Conservation (phyloP, 2,888 invertebrate species). For the Athrips mouffetella region DNA sequence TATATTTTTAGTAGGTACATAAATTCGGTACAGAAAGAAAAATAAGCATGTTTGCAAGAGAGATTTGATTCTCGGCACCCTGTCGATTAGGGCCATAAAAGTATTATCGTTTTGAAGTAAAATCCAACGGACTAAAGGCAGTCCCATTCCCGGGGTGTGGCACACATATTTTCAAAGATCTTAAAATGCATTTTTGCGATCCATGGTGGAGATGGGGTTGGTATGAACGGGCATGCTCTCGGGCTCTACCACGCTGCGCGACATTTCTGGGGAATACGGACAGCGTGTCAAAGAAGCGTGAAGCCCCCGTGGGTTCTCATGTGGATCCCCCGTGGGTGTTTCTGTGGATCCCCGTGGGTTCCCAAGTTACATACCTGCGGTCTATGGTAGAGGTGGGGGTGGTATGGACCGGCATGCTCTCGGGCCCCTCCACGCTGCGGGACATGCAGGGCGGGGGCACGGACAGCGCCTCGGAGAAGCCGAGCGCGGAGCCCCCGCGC, state of each 20-base stretch:
- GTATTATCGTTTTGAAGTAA: not conserved
- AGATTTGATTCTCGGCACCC: no score
- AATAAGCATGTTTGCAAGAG: no score
- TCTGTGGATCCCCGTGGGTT: no score
- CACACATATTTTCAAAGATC: no score
- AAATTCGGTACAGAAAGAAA: no score
- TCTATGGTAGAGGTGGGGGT: constrained; percentile 70
- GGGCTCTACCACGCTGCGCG: constrained; percentile 80
- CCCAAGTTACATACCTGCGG: constrained; percentile 72
- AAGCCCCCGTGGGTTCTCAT: constrained; percentile 66
- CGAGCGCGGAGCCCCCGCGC: constrained; percentile 65
- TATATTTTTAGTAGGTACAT: no score
- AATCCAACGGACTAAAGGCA: no score
- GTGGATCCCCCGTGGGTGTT: no score
- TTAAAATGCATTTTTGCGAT: constrained; percentile 74
- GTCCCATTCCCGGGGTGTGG: no score
- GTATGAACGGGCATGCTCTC: constrained; percentile 47
- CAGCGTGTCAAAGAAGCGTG: constrained; percentile 52
- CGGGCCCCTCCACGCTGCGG: constrained; percentile 79
- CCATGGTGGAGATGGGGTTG: constrained; percentile 65
- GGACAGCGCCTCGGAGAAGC: constrained; percentile 49
- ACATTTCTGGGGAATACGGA: constrained; percentile 60
- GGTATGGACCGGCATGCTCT: constrained; percentile 47
- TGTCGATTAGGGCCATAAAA: no score
- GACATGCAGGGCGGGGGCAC: constrained; percentile 65